These are phyloP conservation scores for Pungitius pungitius DNA, from an alignment of 2,113 vertebrate species.

Conservation along the genomic window DNA sequence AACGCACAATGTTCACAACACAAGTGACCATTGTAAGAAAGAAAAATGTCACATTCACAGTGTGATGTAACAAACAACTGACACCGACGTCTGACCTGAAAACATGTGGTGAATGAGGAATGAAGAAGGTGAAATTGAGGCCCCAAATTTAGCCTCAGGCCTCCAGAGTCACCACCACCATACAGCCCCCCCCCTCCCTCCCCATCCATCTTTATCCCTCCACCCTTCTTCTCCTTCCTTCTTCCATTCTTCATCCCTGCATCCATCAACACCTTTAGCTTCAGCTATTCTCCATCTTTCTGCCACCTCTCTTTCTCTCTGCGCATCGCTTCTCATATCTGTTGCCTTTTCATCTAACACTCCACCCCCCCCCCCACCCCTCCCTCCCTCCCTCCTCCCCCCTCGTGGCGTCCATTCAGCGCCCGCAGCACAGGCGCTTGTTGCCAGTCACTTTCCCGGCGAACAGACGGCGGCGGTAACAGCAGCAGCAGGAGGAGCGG, in stretches of 20 bases:
- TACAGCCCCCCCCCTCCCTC: not conserved
- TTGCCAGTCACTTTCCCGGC: slow-evolving; percentile 77
- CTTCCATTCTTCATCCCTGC: not conserved
- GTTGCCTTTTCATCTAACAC: slow-evolving; percentile 45
- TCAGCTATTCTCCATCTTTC: slow-evolving; percentile 3
- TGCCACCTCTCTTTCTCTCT: slow-evolving; percentile 10
- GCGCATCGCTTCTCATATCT: slow-evolving; percentile 27
- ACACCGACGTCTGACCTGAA: not conserved
- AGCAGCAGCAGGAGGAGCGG: slow-evolving; percentile 62
- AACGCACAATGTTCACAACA: too few relatives aligned
- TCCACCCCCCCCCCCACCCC: slow-evolving; percentile 3
- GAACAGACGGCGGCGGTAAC: slow-evolving; percentile 71
- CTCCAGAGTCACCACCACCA: not conserved
- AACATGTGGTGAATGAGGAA: not conserved
- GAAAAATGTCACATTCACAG: too few relatives aligned
- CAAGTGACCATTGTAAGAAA: too few relatives aligned
- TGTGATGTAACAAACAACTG: too few relatives aligned
- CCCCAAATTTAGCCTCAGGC: slow-evolving; percentile 17
- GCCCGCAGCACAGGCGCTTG: slow-evolving; percentile 44
- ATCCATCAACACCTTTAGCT: not conserved
- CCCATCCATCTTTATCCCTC: not conserved
- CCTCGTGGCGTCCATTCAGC: slow-evolving; percentile 37
- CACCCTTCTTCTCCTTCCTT: not conserved
- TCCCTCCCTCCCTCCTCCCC: not conserved
- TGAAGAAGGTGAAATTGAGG: not conserved